Evolutionary conservation across 2,113 vertebrate genomes (phyloP).

Genomic region (Ictalurus punctatus): DNA sequence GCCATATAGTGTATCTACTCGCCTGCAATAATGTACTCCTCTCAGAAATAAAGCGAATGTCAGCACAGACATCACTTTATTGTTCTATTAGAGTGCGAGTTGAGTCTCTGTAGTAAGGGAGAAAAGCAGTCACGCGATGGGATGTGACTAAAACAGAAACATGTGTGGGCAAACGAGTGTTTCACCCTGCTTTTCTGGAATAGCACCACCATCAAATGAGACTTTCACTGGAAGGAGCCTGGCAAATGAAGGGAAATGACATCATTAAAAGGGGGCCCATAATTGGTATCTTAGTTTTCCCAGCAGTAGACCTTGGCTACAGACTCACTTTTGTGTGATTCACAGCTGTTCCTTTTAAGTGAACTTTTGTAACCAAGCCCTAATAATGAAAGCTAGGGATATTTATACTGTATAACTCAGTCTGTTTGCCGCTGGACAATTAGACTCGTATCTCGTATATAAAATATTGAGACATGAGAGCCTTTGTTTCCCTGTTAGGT

Average conservation of each 20-base stretch:
- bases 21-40: conserved; percentile 58
- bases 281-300: conserved; percentile 64
- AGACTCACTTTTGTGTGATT: conserved; percentile 31
- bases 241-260: conserved; percentile 62
- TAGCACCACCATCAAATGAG: conserved; percentile 62
- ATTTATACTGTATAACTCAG: conserved; percentile 30
- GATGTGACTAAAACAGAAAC: conserved; percentile 72
- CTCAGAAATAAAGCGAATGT: conserved; percentile 63
- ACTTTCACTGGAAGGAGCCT: conserved; percentile 59
- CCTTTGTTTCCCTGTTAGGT: background rate
- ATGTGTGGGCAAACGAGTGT: conserved; percentile 65
- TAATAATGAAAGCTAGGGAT: conserved; percentile 36
- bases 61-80: conserved; percentile 62
- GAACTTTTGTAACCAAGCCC: conserved; percentile 35
- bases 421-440: background rate
- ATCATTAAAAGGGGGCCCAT: conserved; percentile 55
- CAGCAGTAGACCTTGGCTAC: conserved; percentile 19
- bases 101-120: conserved; percentile 57
- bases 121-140: conserved; percentile 62
- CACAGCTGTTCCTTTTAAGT: conserved; percentile 52
- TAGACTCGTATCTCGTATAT: conserved; percentile 3
- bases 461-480: background rate
- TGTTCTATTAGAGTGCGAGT: conserved; percentile 59
- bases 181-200: conserved; percentile 51
- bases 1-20: background rate